Evolutionary conservation across 2,113 vertebrate genomes (phyloP).

Genomic region (Aramus guarauna): DNA sequence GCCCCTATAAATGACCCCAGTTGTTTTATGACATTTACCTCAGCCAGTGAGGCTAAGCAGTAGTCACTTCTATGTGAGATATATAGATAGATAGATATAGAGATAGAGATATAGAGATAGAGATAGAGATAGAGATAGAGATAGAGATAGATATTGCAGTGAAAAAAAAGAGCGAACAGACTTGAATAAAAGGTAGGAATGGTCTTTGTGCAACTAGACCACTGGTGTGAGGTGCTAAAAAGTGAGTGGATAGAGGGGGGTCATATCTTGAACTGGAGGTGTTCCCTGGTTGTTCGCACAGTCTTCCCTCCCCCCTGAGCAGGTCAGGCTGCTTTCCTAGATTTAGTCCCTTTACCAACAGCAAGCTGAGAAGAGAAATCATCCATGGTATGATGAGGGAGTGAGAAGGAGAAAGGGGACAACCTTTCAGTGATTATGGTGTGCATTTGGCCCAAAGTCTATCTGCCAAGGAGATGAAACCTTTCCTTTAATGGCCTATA

Average conservation of each 20-base stretch:
- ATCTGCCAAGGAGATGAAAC: not conserved
- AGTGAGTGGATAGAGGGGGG: not conserved
- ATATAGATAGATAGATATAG: not conserved
- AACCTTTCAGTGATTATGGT: not conserved
- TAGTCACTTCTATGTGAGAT: not conserved
- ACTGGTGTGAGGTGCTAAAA: not conserved
- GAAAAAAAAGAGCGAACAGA: not conserved
- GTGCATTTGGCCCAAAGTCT: not conserved
- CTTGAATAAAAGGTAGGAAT: not conserved
- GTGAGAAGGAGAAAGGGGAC: not conserved
- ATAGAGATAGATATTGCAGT: not conserved
- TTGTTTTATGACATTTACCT: not conserved
- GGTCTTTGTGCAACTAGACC: not conserved
- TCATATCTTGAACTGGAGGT: not conserved
- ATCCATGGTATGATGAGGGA: accelerated
- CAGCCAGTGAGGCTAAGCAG: not conserved
- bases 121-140: too few relatives aligned
- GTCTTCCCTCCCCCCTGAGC: not conserved
- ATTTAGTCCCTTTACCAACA: not conserved
- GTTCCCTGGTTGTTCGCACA: not conserved
- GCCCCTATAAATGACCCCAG: not conserved
- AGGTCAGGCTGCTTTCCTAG: not conserved
- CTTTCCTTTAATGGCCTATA: not conserved
- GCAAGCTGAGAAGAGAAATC: not conserved
- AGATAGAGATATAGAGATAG: too few relatives aligned